phyloP scores from a whole-genome alignment of 37 sponge, comb jelly and placozoan genomes.

The Petrosia ficiformis region DNA sequence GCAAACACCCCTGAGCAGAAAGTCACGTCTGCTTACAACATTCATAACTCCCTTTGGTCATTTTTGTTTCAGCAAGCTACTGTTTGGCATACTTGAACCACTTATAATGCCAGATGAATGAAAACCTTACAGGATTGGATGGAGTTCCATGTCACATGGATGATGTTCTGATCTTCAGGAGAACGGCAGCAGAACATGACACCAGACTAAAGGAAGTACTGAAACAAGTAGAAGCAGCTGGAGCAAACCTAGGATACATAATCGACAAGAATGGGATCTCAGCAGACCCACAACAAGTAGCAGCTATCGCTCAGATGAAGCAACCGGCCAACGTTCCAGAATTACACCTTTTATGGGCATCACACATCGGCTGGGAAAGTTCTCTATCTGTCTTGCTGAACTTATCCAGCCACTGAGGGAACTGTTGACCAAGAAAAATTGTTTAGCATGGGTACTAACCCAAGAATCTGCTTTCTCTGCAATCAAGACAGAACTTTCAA shows the following conservation, averaged over 20 bases:
- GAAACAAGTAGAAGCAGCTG: slow-evolving; percentile 9
- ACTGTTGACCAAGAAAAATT: slow-evolving; percentile 17
- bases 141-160: slow-evolving; percentile 47
- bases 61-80: slow-evolving; percentile 18
- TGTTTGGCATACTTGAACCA: slow-evolving; percentile 48
- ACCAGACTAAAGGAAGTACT: slow-evolving; percentile 15
- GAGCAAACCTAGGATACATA: slow-evolving; percentile 48
- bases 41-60: slow-evolving; percentile 7
- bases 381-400: slow-evolving; percentile 25
- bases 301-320: neutral
- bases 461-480: slow-evolving; percentile 34
- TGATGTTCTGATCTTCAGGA: slow-evolving; percentile 24
- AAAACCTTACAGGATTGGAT: slow-evolving; percentile 13
- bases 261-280: slow-evolving; percentile 19
- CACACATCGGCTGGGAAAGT: slow-evolving; percentile 35
- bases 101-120: slow-evolving; percentile 36
- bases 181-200: slow-evolving; percentile 39
- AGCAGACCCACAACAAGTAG: slow-evolving; percentile 39
- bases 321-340: slow-evolving; percentile 6
- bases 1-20: neutral
- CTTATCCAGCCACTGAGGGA: slow-evolving; percentile 24
- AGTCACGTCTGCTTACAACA: neutral
- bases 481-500: slow-evolving; percentile 17
- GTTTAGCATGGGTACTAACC: slow-evolving; percentile 25
- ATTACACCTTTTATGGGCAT: slow-evolving; percentile 42